A percentile compares a stretch with the other conserved stretches of the same genome.
phyloP scores from a whole-genome alignment of 1,140 invertebrate species.

The Dendroctonus ponderosae region DNA sequence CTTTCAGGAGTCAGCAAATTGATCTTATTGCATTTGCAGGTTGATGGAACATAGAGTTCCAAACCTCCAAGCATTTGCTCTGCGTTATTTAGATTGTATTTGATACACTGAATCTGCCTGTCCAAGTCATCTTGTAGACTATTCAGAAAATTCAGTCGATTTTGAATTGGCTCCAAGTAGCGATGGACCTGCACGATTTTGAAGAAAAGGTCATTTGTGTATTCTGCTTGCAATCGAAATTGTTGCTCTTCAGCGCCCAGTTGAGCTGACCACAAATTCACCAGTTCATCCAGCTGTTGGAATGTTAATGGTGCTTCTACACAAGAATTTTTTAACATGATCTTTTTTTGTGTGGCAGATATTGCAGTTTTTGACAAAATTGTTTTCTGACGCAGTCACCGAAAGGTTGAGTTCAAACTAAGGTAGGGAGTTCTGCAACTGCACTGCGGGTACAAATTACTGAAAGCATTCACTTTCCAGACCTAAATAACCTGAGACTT shows the following conservation, averaged over 20 bases:
- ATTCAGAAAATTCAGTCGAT: not conserved
- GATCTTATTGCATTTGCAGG: no score
- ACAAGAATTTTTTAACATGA: not conserved
- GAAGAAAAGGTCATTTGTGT: not conserved
- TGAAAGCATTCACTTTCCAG: no score
- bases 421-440: no score
- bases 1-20: not conserved
- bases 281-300: not conserved
- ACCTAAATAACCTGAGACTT: no score
- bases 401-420: no score
- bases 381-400: no score
- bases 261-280: not conserved
- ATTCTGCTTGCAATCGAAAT: conserved; percentile 1
- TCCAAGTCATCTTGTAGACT: conserved; percentile 2
- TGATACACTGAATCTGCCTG: not conserved
- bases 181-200: not conserved
- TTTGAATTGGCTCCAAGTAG: conserved; percentile 1
- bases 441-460: no score
- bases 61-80: not conserved
- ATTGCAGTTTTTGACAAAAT: no score
- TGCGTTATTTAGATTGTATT: not conserved
- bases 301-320: not conserved
- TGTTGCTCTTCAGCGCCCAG: not conserved
- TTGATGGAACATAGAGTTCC: not conserved
- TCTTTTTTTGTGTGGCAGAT: not conserved